Evolutionary conservation across 2,113 vertebrate species (phyloP).

Genomic region (Vidua macroura): DNA sequence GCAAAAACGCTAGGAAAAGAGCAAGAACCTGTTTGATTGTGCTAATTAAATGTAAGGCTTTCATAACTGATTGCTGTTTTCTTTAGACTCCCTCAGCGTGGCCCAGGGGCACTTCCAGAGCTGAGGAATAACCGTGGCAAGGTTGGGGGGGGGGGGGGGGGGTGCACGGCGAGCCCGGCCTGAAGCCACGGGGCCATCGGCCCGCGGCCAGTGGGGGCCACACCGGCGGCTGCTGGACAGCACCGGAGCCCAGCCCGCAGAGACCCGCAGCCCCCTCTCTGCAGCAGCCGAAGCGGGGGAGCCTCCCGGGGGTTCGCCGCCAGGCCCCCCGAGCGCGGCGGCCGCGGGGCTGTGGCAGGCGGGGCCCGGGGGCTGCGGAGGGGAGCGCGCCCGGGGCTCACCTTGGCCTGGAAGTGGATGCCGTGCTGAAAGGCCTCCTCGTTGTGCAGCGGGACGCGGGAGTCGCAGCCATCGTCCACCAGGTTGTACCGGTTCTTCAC

Average conservation of each 20-base stretch:
- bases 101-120: neutral
- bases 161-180: neutral
- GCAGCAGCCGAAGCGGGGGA: too few relatives aligned
- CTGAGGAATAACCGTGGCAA: accelerated
- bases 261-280: neutral
- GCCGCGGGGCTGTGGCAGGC: neutral
- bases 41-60: neutral
- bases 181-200: neutral
- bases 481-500: constrained; percentile 89
- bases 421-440: constrained; percentile 91
- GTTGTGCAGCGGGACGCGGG: constrained; percentile 86
- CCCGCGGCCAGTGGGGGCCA: neutral
- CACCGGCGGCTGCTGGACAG: neutral
- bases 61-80: neutral
- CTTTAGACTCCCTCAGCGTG: neutral
- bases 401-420: constrained; percentile 91
- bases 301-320: neutral
- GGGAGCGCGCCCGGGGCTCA: constrained; percentile 54
- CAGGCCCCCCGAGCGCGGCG: neutral
- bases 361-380: neutral
- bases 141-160: neutral
- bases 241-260: neutral
- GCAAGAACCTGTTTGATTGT: constrained; percentile 31
- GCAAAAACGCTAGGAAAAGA: neutral
- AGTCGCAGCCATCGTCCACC: constrained; percentile 89